phyloP scores from a whole-genome alignment of 2,888 invertebrate genomes.

The Mallateleia sp. region DNA sequence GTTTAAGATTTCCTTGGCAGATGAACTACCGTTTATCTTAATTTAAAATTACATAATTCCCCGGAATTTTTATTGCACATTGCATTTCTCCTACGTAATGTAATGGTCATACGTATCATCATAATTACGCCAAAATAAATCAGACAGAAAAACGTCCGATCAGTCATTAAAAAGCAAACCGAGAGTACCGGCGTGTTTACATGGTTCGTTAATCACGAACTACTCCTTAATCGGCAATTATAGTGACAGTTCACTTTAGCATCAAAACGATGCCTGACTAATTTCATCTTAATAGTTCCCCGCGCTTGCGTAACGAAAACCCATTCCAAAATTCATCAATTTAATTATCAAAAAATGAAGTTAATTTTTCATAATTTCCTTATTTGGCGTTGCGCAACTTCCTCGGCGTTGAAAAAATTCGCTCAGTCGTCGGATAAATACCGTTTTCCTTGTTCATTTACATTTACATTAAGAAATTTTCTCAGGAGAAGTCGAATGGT shows the following conservation, averaged over 20 bases:
- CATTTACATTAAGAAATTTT: constrained; percentile 65
- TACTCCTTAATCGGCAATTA: constrained; percentile 56
- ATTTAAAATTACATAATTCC: neutral
- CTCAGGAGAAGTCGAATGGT: constrained; percentile 54
- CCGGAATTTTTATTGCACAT: neutral
- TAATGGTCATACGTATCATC: neutral
- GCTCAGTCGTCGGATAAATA: constrained; percentile 46
- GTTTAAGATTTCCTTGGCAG: too few species aligned
- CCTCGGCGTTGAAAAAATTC: constrained; percentile 47
- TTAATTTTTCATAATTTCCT: constrained; percentile 66
- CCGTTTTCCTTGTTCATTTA: constrained; percentile 66
- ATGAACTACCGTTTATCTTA: too few species aligned
- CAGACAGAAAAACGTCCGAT: neutral
- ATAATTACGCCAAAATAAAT: constrained; percentile 29
- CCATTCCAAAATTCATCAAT: constrained; percentile 61
- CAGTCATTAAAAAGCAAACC: neutral
- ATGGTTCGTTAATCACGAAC: constrained; percentile 51
- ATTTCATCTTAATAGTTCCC: constrained; percentile 43
- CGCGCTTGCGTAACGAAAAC: constrained; percentile 38
- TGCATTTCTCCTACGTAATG: neutral
- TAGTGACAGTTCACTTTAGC: constrained; percentile 59
- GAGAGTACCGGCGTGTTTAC: constrained; percentile 33
- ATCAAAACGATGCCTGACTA: constrained; percentile 37
- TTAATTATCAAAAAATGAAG: constrained; percentile 62
- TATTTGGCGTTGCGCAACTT: constrained; percentile 60